Evolutionary conservation across 2,888 invertebrate species (phyloP).

Genomic region (Synanthedon tipuliformis): DNA sequence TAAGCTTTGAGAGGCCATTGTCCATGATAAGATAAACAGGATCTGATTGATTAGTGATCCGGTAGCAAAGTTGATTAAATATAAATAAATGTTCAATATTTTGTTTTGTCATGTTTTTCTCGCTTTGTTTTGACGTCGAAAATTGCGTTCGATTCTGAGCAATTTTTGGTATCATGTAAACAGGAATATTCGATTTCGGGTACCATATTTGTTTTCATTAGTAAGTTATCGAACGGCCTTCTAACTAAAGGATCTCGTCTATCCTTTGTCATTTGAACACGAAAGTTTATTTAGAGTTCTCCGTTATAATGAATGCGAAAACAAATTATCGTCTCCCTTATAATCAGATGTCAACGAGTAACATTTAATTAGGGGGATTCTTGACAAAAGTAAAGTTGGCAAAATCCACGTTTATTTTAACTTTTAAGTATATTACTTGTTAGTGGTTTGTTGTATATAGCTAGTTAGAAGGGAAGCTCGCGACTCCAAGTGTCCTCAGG

Average conservation of each 20-base stretch:
- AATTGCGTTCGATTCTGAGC: no score
- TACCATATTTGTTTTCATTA: conserved; percentile 54
- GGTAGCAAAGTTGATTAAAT: no score
- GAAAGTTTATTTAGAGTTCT: conserved; percentile 3
- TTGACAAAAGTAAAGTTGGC: background rate
- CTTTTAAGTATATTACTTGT: background rate
- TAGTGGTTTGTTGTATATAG: background rate
- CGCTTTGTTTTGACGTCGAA: no score
- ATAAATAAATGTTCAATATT: no score
- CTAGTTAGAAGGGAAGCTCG: background rate
- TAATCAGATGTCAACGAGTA: background rate
- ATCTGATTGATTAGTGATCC: no score
- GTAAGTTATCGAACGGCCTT: conserved; percentile 41
- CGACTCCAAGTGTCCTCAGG: background rate
- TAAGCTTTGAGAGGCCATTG: no score
- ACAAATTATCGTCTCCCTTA: background rate
- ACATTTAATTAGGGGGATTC: background rate
- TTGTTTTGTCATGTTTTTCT: no score
- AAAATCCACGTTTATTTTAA: background rate
- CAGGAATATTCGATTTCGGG: conserved; percentile 42
- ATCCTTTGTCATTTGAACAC: conserved; percentile 21
- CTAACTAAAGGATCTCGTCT: conserved; percentile 14
- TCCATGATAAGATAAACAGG: no score
- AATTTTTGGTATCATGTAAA: conserved; percentile 29
- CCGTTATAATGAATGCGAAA: background rate